phyloP scores from a whole-genome alignment of 2,113 vertebrate genomes.

The Corvus hawaiiensis region DNA sequence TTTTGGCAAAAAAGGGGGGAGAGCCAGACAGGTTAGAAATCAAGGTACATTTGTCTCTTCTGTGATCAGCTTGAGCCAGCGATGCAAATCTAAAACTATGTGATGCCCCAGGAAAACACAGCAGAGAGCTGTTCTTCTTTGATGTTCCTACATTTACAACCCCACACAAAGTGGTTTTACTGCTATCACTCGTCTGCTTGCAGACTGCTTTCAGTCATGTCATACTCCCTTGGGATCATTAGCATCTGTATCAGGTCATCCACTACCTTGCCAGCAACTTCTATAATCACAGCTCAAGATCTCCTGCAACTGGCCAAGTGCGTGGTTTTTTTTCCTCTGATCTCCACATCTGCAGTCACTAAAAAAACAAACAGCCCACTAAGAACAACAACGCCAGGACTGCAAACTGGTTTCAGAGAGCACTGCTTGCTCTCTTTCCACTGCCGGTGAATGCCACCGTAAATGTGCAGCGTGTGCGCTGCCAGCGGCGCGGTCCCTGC shows the following conservation, averaged over 20 bases:
- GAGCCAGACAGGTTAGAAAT: not conserved
- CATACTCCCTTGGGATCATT: not conserved
- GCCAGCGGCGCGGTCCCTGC: not conserved
- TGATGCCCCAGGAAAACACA: not conserved
- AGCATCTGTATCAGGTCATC: not conserved
- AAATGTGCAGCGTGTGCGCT: not conserved
- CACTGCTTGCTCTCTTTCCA: not conserved
- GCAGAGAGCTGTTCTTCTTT: not conserved
- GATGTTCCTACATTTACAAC: not conserved
- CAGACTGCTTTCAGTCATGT: not conserved
- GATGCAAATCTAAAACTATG: not conserved
- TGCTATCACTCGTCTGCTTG: not conserved
- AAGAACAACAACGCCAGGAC: not conserved
- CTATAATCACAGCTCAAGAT: not conserved
- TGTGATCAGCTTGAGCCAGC: not conserved
- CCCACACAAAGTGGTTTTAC: not conserved
- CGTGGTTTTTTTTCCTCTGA: not conserved
- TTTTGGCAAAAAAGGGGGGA: not conserved
- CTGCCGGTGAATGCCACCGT: rapidly evolving
- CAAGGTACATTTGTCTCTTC: not conserved
- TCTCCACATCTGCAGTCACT: not conserved
- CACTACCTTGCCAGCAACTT: not conserved
- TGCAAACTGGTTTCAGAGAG: not conserved
- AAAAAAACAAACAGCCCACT: not conserved
- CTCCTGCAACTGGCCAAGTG: not conserved